These are phyloP conservation scores for Acanthurus leucopareius DNA, from an alignment of 2,797 vertebrate genomes.

Conservation along the genomic window DNA sequence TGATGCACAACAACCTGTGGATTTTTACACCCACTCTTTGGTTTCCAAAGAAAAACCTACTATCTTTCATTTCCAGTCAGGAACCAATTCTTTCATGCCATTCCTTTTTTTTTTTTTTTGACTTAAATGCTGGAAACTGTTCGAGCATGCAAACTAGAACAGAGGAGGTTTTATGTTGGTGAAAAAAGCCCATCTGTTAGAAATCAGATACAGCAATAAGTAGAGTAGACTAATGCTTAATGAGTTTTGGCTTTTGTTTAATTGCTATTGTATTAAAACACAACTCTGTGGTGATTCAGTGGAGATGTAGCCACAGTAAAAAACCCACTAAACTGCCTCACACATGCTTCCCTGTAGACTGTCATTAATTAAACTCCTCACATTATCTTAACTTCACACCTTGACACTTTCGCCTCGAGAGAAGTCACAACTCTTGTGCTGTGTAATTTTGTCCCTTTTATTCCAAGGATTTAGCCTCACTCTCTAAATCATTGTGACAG, in stretches of 20 bases:
- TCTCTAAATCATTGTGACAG: slow-evolving; percentile 33
- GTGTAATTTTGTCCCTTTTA: slow-evolving; percentile 17
- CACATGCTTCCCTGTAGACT: slow-evolving; percentile 8
- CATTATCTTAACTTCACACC: slow-evolving; percentile 24
- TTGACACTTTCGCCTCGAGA: slow-evolving; percentile 11
- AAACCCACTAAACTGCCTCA: neutral
- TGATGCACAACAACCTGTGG: no score
- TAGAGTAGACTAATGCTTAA: neutral
- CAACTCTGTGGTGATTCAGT: neutral
- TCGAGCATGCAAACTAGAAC: no score
- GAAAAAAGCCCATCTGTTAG: neutral
- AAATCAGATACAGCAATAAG: neutral
- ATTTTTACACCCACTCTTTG: no score
- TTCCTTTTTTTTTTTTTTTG: no score
- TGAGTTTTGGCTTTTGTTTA: neutral
- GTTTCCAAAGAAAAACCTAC: no score
- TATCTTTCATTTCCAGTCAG: no score
- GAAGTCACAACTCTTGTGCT: neutral
- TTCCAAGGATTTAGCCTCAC: slow-evolving; percentile 10
- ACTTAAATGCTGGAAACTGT: no score
- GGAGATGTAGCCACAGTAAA: neutral
- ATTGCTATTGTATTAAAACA: neutral
- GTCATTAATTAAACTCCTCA: slow-evolving; percentile 19
- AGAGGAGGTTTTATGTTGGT: no score
- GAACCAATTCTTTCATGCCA: no score